A percentile compares a stretch with the other conserved stretches of the same genome.
phyloP scores from a whole-genome alignment of 2,888 invertebrate species.

The Drosophila basisetae region DNA sequence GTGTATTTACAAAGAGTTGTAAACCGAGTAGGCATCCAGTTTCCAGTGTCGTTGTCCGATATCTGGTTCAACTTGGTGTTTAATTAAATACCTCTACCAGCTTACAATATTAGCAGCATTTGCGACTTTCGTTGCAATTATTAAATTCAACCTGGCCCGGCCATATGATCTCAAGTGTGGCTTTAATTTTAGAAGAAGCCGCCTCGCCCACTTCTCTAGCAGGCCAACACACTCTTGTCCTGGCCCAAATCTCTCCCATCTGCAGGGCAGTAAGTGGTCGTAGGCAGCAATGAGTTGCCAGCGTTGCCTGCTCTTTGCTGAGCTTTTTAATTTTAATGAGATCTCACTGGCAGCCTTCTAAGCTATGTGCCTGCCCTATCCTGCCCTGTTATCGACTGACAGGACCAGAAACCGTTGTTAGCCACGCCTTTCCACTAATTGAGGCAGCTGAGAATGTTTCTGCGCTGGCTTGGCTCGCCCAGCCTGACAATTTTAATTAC shows the following conservation, averaged over 20 bases:
- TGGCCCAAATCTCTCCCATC: conserved; percentile 29
- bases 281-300: conserved; percentile 11
- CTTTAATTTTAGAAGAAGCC: conserved; percentile 45
- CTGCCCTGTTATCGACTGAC: conserved; percentile 11
- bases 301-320: conserved; percentile 41
- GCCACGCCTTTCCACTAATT: conserved; percentile 75
- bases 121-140: conserved; percentile 41
- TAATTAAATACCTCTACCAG: conserved; percentile 64
- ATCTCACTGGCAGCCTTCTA: conserved; percentile 70
- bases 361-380: conserved; percentile 49
- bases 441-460: conserved; percentile 74
- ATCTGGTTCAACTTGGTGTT: conserved; percentile 46
- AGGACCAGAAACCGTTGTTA: conserved; percentile 40
- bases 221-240: conserved; percentile 42
- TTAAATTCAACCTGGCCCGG: conserved; percentile 45
- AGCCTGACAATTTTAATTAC: conserved; percentile 69
- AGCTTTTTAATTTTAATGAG: conserved; percentile 79
- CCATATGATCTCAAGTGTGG: conserved; percentile 49
- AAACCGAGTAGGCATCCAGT: background rate
- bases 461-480: conserved; percentile 60
- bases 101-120: conserved; percentile 19
- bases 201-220: conserved; percentile 14
- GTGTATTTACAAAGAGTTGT: conserved; percentile 33
- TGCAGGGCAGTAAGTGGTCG: background rate
- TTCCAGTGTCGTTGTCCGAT: conserved; percentile 10